Percentiles rank a stretch among this genome's conserved stretches.
Conservation (phyloP, 2,797 vertebrate species). For the Philypnodon macrostomus region DNA sequence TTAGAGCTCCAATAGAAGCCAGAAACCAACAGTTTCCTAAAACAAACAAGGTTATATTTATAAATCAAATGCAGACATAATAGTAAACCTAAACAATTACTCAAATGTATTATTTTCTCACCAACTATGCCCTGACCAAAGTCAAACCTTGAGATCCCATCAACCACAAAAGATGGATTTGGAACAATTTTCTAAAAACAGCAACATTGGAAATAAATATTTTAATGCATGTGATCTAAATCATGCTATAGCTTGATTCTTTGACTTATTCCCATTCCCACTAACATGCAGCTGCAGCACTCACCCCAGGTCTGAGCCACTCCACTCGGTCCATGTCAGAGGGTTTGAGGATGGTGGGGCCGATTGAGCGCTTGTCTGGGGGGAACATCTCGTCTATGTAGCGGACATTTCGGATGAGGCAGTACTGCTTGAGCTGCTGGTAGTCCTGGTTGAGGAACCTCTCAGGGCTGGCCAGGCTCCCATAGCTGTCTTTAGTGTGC, state of each 20-base stretch:
- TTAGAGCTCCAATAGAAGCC: slow-evolving; percentile 11
- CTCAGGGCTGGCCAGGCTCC: slow-evolving; percentile 39
- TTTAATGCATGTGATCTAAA: background rate
- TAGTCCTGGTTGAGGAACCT: slow-evolving; percentile 56
- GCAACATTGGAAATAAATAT: background rate
- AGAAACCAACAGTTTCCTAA: slow-evolving; percentile 25
- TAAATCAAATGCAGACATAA: too few species aligned
- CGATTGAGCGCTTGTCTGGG: slow-evolving; percentile 49
- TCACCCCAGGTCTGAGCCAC: slow-evolving; percentile 60
- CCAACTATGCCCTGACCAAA: slow-evolving; percentile 63
- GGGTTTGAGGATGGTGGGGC: slow-evolving; percentile 19
- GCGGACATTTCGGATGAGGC: slow-evolving; percentile 8
- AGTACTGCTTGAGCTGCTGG: slow-evolving; percentile 38
- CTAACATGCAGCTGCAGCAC: background rate
- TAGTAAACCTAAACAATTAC: too few species aligned
- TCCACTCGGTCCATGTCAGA: slow-evolving; percentile 33
- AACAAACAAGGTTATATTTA: too few species aligned
- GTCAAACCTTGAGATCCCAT: slow-evolving; percentile 66
- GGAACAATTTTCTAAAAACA: slow-evolving; percentile 49
- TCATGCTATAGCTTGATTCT: background rate
- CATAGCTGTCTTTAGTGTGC: slow-evolving; percentile 28
- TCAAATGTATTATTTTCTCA: slow-evolving; percentile 36
- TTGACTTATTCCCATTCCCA: background rate
- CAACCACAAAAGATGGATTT: slow-evolving; percentile 48
- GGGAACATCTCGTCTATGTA: slow-evolving; percentile 57